Conservation (phyloP, 2,797 vertebrate genomes). For the Nyctibius grandis region DNA sequence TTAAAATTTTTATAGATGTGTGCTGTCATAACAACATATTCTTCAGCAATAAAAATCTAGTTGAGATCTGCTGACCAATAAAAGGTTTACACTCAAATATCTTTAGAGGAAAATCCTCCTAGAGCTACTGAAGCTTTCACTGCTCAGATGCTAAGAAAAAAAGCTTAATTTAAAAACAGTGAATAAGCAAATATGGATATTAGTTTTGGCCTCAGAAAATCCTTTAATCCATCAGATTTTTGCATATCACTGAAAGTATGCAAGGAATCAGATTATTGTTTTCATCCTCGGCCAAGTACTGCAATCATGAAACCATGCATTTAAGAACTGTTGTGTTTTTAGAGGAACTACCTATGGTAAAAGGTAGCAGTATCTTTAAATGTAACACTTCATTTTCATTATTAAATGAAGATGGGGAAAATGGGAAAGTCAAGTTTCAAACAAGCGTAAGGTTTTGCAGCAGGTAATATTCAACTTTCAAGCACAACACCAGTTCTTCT, state of each 20-base stretch:
- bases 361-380: not conserved
- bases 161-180: not conserved
- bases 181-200: not conserved
- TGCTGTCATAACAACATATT: not conserved
- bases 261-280: constrained; percentile 68
- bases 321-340: not conserved
- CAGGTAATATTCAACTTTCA: not conserved
- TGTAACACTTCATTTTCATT: not conserved
- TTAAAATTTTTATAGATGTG: not conserved
- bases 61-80: not conserved
- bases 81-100: not conserved
- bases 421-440: not conserved
- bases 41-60: not conserved
- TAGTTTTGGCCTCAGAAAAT: constrained; percentile 78
- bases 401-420: not conserved
- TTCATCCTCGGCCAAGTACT: constrained; percentile 76
- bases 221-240: constrained; percentile 76
- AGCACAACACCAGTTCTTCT: not conserved
- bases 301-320: not conserved
- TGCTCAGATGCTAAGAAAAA: not conserved
- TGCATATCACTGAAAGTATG: constrained; percentile 15
- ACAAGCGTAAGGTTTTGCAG: not conserved
- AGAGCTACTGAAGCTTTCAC: not conserved
- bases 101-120: not conserved
- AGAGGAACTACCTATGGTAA: not conserved